Conservation (phyloP, 1,140 invertebrate species). For the Panulirus ornatus region DNA sequence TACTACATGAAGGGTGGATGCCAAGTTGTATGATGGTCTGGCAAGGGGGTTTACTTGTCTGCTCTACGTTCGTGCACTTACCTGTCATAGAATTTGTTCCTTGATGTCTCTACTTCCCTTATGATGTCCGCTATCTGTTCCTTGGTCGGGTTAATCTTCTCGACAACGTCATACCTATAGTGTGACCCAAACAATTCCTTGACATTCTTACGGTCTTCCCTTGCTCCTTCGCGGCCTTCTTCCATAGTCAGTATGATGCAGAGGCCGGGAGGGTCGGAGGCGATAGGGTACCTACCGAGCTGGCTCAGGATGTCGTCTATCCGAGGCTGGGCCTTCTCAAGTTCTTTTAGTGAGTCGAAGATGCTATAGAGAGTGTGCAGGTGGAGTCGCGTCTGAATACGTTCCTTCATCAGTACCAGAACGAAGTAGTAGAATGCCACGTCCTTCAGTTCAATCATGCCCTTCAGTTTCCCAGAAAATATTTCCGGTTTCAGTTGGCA, state of each 20-base stretch:
- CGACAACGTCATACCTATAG: slow-evolving; percentile 63
- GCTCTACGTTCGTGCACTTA: too few relatives aligned
- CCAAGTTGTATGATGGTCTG: too few relatives aligned
- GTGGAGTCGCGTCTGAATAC: slow-evolving; percentile 64
- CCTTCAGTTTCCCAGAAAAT: neutral
- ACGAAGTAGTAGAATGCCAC: slow-evolving; percentile 71
- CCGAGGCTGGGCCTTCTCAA: neutral
- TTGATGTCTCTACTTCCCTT: slow-evolving; percentile 54
- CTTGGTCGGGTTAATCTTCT: slow-evolving; percentile 53
- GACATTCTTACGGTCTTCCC: slow-evolving; percentile 46
- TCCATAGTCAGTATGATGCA: slow-evolving; percentile 67
- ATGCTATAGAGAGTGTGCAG: slow-evolving; percentile 59
- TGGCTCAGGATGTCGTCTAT: slow-evolving; percentile 9
- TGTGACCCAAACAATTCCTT: slow-evolving; percentile 67
- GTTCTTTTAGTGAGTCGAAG: slow-evolving; percentile 45
- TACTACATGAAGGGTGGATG: too few relatives aligned
- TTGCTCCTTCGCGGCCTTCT: slow-evolving; percentile 8
- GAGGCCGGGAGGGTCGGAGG: slow-evolving; percentile 65
- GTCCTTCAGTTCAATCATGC: slow-evolving; percentile 57
- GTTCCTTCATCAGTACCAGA: slow-evolving; percentile 51
- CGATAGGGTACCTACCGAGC: slow-evolving; percentile 54
- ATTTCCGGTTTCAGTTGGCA: slow-evolving; percentile 21
- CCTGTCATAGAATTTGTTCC: slow-evolving; percentile 75
- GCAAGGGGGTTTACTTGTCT: too few relatives aligned
- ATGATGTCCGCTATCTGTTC: slow-evolving; percentile 50